These are phyloP conservation scores for Corythornis cristatus DNA, from an alignment of 2,113 vertebrate species.

Conservation along the genomic window DNA sequence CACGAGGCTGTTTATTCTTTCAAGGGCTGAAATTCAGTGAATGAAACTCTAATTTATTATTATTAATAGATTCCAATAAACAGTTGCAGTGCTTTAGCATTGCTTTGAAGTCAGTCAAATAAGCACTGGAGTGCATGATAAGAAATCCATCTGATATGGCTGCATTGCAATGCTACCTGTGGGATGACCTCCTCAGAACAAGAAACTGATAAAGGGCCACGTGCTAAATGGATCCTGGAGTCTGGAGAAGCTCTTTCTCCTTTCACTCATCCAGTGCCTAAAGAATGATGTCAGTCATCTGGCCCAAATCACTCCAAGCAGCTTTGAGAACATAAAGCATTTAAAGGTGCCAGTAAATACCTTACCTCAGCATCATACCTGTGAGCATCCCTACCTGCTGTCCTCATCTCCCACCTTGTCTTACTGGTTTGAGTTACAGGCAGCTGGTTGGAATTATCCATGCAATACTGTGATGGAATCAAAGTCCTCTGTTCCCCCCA, in stretches of 20 bases:
- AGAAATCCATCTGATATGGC: conserved; percentile 6
- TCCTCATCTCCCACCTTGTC: background rate
- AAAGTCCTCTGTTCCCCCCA: background rate
- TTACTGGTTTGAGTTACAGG: background rate
- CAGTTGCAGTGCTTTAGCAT: background rate
- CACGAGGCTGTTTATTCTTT: conserved; percentile 26
- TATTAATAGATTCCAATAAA: conserved; percentile 45
- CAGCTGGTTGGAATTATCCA: conserved; percentile 3
- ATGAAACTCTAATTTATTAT: conserved; percentile 24
- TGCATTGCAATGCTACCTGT: background rate
- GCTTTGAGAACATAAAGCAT: background rate
- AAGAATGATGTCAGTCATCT: background rate
- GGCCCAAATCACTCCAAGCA: background rate
- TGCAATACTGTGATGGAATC: conserved; percentile 38
- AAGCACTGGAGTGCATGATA: background rate
- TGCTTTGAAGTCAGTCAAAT: conserved; percentile 1
- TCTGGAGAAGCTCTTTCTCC: background rate
- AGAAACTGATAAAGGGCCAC: background rate
- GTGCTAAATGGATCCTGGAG: background rate
- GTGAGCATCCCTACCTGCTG: background rate
- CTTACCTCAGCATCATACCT: background rate
- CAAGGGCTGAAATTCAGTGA: conserved; percentile 1
- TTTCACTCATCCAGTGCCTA: background rate
- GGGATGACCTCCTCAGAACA: background rate
- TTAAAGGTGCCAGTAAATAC: background rate